These are phyloP conservation scores for Mus pahari DNA, from an alignment of 2,113 vertebrate genomes.

Conservation along the genomic window DNA sequence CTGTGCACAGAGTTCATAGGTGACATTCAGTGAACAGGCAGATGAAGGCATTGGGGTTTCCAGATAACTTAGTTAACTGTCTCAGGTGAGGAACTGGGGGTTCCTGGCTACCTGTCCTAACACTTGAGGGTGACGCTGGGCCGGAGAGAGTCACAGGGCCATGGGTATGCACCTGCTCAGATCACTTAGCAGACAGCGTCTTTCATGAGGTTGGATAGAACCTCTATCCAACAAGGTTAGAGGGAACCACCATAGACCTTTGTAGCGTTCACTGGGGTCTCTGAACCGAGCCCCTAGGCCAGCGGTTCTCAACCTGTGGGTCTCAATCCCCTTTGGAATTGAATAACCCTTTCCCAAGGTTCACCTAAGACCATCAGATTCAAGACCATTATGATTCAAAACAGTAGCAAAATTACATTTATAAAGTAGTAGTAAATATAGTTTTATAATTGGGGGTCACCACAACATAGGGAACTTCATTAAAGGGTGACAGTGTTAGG, in stretches of 20 bases:
- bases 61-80: background rate
- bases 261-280: background rate
- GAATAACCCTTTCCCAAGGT: background rate
- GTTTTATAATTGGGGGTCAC: background rate
- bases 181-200: too few species aligned
- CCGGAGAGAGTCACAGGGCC: too few species aligned
- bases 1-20: too few species aligned
- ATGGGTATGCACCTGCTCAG: accelerated
- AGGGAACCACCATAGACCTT: background rate
- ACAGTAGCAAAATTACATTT: background rate
- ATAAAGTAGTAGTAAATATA: background rate
- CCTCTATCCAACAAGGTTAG: background rate
- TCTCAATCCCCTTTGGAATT: background rate
- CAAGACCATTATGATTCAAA: background rate
- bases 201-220: too few species aligned
- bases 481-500: background rate
- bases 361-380: background rate
- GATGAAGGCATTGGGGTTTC: background rate
- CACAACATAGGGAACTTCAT: background rate
- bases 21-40: background rate
- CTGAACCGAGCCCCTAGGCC: background rate
- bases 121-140: background rate
- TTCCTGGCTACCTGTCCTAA: background rate
- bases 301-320: background rate
- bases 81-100: background rate